Conservation (phyloP, 23 tunicate species). For the Phallusia fumigata region DNA sequence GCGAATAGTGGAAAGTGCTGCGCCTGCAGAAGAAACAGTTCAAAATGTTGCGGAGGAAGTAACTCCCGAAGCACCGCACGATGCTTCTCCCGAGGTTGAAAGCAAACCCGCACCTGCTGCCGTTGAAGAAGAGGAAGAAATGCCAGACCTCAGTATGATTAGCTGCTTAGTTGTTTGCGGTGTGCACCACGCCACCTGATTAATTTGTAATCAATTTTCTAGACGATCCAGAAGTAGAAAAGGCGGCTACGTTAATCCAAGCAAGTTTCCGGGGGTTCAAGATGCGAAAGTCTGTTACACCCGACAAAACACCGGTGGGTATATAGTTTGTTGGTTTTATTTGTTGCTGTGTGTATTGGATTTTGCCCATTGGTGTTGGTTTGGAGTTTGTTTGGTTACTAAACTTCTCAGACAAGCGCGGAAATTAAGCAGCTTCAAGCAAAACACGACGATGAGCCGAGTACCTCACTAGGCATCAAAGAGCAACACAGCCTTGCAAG, state of each 20-base stretch:
- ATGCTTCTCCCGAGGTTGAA: background rate
- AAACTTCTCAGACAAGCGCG: background rate
- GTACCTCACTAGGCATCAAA: background rate
- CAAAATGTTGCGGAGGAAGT: conserved; percentile 20
- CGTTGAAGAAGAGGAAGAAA: conserved; percentile 54
- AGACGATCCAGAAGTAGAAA: conserved; percentile 69
- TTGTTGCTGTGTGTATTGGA: background rate
- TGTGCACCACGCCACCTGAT: background rate
- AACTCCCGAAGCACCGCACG: background rate
- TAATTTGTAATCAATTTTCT: background rate
- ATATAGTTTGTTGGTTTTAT: background rate
- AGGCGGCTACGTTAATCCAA: conserved; percentile 65
- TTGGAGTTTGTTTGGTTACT: background rate
- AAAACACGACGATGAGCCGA: background rate
- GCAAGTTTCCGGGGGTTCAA: conserved; percentile 65
- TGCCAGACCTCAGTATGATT: conserved; percentile 54
- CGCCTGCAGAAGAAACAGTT: conserved; percentile 2
- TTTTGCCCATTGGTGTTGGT: background rate
- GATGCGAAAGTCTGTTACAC: conserved; percentile 40
- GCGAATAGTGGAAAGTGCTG: conserved; percentile 39
- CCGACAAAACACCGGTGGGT: conserved; percentile 23
- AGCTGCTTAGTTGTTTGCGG: background rate
- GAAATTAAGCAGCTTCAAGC: background rate
- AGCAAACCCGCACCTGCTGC: background rate
- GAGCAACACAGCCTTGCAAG: background rate